Conservation (phyloP, 2,113 vertebrate species). For the Gymnarchus niloticus region DNA sequence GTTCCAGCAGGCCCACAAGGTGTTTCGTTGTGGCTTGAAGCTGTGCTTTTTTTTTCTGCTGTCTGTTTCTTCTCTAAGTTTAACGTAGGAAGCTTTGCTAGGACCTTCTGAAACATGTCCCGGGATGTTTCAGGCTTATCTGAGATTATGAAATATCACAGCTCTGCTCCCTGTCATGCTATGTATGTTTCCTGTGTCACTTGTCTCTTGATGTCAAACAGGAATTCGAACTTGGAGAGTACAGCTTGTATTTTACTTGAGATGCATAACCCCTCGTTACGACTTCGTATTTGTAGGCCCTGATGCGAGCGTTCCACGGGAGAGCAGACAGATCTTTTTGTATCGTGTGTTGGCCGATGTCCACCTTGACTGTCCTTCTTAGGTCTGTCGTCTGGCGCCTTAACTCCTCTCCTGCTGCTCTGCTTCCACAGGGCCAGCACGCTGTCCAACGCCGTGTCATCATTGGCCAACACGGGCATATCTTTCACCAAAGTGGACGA, state of each 20-base stretch:
- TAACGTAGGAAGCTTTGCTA: not conserved
- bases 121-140: not conserved
- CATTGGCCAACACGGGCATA: slow-evolving; percentile 86
- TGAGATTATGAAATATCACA: not conserved
- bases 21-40: not conserved
- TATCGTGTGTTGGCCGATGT: no score
- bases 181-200: not conserved
- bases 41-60: not conserved
- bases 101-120: not conserved
- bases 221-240: not conserved
- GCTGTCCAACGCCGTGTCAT: slow-evolving; percentile 88
- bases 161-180: not conserved
- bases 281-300: no score
- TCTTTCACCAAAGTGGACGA: slow-evolving; percentile 93
- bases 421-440: slow-evolving; percentile 75
- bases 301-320: no score
- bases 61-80: not conserved
- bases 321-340: no score
- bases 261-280: no score
- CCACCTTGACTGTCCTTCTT: not conserved
- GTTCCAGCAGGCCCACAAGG: not conserved
- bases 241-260: no score
- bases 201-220: not conserved
- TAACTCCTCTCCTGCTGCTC: not conserved
- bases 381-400: not conserved